Evolutionary conservation across 2,113 vertebrate species (phyloP).

Genomic region (Ornithorhynchus anatinus): DNA sequence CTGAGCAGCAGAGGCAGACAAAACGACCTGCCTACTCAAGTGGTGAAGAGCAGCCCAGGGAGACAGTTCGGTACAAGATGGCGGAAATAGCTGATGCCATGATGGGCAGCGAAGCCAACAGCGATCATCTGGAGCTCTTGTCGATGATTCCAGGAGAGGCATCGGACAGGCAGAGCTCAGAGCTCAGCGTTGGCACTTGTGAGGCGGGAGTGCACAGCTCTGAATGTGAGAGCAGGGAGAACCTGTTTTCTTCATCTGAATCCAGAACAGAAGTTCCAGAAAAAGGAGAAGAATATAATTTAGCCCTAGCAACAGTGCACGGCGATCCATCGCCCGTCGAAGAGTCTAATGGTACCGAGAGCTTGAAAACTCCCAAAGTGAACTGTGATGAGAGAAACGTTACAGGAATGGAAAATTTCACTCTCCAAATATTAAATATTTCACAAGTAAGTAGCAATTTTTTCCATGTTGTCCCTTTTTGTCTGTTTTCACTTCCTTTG

Average conservation of each 20-base stretch:
- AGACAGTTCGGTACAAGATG: constrained; percentile 67
- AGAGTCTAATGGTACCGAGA: constrained; percentile 81
- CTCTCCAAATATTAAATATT: constrained; percentile 86
- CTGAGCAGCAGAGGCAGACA: background rate
- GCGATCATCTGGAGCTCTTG: constrained; percentile 67
- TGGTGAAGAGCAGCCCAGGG: background rate
- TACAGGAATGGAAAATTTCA: constrained; percentile 70
- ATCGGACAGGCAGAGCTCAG: constrained; percentile 51
- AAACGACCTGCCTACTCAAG: background rate
- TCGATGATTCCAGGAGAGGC: constrained; percentile 78
- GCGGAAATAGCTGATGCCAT: constrained; percentile 82
- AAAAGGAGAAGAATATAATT: constrained; percentile 29
- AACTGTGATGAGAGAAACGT: constrained; percentile 88
- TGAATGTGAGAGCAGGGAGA: background rate
- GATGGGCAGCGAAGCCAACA: constrained; percentile 67
- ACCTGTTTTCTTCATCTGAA: background rate
- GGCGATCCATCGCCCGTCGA: constrained; percentile 42
- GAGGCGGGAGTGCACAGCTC: constrained; percentile 19
- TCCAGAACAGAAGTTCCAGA: background rate
- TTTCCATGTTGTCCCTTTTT: accelerated
- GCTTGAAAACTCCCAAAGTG: constrained; percentile 84
- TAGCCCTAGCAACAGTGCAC: constrained; percentile 66
- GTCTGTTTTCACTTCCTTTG: background rate
- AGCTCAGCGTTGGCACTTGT: constrained; percentile 54
- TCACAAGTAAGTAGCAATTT: constrained; percentile 78